Evolutionary conservation across 2,888 invertebrate species (phyloP).

Genomic region (Molorchus minor): DNA sequence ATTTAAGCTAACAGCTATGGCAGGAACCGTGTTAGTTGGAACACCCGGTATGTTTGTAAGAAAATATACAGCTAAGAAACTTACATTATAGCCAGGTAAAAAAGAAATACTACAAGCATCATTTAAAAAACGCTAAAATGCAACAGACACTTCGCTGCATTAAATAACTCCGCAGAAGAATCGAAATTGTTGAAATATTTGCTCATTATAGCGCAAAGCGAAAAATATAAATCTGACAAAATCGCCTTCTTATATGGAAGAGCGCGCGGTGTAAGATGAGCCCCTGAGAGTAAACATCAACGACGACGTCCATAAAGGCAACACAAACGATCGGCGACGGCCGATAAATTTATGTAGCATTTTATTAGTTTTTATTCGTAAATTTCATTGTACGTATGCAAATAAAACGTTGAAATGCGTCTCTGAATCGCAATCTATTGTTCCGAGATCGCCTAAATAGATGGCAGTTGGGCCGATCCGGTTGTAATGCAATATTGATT

Average conservation of each 20-base stretch:
- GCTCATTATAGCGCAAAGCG: constrained; percentile 4
- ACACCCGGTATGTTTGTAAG: too few relatives aligned
- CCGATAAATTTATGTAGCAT: constrained; percentile 55
- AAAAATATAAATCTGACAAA: constrained; percentile 10
- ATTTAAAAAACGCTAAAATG: too few relatives aligned
- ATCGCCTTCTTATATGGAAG: constrained; percentile 17
- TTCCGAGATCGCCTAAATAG: constrained; percentile 48
- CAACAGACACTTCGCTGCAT: too few relatives aligned
- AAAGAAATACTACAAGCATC: too few relatives aligned
- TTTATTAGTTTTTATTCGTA: constrained; percentile 60
- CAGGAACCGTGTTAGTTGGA: too few relatives aligned
- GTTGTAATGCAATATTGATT: constrained; percentile 55
- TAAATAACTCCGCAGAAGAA: constrained; percentile 12
- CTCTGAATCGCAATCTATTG: constrained; percentile 52
- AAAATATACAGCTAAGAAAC: too few relatives aligned
- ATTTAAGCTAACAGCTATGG: too few relatives aligned
- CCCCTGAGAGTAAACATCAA: constrained; percentile 3
- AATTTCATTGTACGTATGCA: constrained; percentile 61
- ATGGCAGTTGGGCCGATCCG: constrained; percentile 42
- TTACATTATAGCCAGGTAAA: too few relatives aligned
- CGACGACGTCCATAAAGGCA: constrained; percentile 2
- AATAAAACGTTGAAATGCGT: constrained; percentile 57
- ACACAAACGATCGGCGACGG: constrained; percentile 13
- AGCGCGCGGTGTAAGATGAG: constrained; percentile 19
- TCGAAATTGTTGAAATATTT: constrained; percentile 23